phyloP scores from a whole-genome alignment of 2,888 invertebrate species.

The Trissolcus japonicus region DNA sequence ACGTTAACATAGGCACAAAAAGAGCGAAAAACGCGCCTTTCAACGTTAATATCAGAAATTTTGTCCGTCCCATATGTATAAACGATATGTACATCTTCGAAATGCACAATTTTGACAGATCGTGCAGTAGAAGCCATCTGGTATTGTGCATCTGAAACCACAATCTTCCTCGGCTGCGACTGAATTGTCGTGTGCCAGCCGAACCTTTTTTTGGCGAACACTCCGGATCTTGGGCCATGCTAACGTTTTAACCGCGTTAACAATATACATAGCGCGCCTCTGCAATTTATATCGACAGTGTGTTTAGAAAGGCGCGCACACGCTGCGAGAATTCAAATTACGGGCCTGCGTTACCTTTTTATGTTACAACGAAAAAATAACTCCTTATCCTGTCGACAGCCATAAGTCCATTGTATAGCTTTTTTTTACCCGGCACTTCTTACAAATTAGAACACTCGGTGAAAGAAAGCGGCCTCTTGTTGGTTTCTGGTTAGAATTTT shows the following conservation, averaged over 20 bases:
- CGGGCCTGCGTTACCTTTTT: slow-evolving; percentile 28
- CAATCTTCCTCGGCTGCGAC: slow-evolving; percentile 49
- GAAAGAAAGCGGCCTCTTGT: too few species aligned
- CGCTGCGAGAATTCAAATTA: slow-evolving; percentile 41
- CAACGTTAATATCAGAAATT: slow-evolving; percentile 46
- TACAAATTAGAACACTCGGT: background rate
- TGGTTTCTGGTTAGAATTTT: too few species aligned
- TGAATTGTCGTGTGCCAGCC: slow-evolving; percentile 54
- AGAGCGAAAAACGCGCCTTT: slow-evolving; percentile 41
- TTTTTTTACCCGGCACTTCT: background rate
- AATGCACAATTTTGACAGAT: too few species aligned
- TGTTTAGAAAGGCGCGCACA: slow-evolving; percentile 49
- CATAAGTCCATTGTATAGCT: background rate
- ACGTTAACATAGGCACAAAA: slow-evolving; percentile 31
- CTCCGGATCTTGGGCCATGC: slow-evolving; percentile 48
- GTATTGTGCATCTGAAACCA: slow-evolving; percentile 53
- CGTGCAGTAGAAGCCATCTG: slow-evolving; percentile 47
- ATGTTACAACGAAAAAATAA: slow-evolving; percentile 18
- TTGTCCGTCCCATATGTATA: slow-evolving; percentile 41
- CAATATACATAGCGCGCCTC: slow-evolving; percentile 32
- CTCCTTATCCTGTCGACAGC: slow-evolving; percentile 28
- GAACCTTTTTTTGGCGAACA: slow-evolving; percentile 36
- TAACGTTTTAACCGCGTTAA: slow-evolving; percentile 49
- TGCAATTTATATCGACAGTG: slow-evolving; percentile 49
- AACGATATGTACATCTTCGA: slow-evolving; percentile 15